A percentile compares a stretch with the other conserved stretches of the same genome.
Evolutionary conservation across 2,797 vertebrate genomes (phyloP).

Genomic region (Anguilla megastoma): DNA sequence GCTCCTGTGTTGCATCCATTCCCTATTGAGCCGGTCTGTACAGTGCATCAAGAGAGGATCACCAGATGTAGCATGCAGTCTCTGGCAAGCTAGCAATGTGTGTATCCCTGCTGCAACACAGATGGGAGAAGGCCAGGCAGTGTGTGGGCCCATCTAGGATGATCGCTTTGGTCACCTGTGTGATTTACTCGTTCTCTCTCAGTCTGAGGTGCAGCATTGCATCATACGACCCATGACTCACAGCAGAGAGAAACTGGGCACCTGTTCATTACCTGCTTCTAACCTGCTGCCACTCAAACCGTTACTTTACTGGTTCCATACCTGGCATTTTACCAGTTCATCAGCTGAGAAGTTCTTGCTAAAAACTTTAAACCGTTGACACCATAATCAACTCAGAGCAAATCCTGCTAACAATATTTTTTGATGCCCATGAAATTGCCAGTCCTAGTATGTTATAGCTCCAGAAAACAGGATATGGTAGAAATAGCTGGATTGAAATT

Average conservation of each 20-base stretch:
- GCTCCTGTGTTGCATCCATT: background rate
- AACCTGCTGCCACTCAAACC: background rate
- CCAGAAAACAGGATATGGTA: background rate
- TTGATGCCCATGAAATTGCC: background rate
- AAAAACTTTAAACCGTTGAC: background rate
- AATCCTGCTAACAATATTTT: background rate
- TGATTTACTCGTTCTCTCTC: slow-evolving; percentile 63
- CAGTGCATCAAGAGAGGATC: background rate
- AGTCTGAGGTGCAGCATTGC: slow-evolving; percentile 38
- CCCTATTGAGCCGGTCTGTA: background rate
- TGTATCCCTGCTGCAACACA: slow-evolving; percentile 20
- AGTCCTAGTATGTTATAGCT: background rate
- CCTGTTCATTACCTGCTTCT: background rate
- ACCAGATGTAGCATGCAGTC: background rate
- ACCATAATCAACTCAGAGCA: background rate
- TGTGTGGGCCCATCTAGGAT: slow-evolving; percentile 54
- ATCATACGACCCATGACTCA: slow-evolving; percentile 45
- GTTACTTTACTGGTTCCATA: background rate
- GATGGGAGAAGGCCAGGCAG: slow-evolving; percentile 47
- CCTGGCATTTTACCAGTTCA: background rate
- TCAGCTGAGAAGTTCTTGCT: background rate
- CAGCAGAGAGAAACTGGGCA: slow-evolving; percentile 16
- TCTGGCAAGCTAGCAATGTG: background rate
- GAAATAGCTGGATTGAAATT: background rate
- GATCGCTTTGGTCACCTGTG: slow-evolving; percentile 37